Evolutionary conservation across 37 sponge, comb jelly and placozoan genomes (phyloP), one percentile per base, ranked within the genome.

Genomic region (Petrosia ficiformis): DNA sequence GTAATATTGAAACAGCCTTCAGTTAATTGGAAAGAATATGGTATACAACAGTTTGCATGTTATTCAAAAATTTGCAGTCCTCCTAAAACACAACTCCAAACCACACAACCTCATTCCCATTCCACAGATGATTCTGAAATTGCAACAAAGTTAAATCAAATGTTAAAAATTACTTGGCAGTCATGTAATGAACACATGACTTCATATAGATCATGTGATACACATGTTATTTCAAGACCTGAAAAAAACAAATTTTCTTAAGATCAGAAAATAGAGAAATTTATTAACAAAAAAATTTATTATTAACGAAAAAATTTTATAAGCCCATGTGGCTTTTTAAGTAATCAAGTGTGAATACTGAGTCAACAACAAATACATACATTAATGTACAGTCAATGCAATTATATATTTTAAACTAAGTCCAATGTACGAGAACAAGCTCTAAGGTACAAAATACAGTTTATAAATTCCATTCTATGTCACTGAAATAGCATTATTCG

Each of bases 401-500:
- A n/a, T n/a, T n/a, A n/a, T n/a, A n/a, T n/a, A n/a, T n/a, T n/a
- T n/a, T n/a, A n/a, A n/a, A n/a, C n/a, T n/a, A n/a, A n/a, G n/a
- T n/a, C n/a, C n/a, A n/a, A n/a, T n/a, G n/a, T n/a, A n/a, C n/a
- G n/a, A n/a, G n/a, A n/a, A n/a, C n/a, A n/a, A n/a, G n/a, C n/a
- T n/a, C n/a, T n/a, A n/a, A n/a, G n/a, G n/a, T n/a, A n/a, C n/a
- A n/a, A n/a, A n/a, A n/a, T n/a, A n/a, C n/a, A n/a, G n/a, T n/a
- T n/a, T n/a, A n/a, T n/a, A n/a, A n/a, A n/a, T n/a, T n/a, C n/a
- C n/a, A n/a, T n/a, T n/a, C n/a, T n/a, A n/a, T 14, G 14, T 14
- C 14, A 48, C 54, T 48, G 54, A 74, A 86, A 88, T 57, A 93
- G 77, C 30, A 64, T 81, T 43, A 93, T 93, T 65, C 89, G 82